Conservation (phyloP, 2,113 vertebrate genomes). For the Blennius ocellaris region DNA sequence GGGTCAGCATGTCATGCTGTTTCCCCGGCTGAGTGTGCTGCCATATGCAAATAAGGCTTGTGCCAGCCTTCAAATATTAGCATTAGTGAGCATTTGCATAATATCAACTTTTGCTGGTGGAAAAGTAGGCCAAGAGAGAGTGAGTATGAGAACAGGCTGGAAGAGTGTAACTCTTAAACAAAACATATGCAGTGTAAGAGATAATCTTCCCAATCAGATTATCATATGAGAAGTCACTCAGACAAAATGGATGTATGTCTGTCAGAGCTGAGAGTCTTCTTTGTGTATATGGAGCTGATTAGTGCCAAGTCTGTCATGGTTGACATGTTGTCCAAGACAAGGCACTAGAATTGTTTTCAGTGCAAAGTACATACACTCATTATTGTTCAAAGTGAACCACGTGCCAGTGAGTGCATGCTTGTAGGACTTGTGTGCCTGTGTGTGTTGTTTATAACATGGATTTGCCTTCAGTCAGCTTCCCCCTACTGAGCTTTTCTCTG, state of each 20-base stretch:
- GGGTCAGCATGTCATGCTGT: slow-evolving; percentile 69
- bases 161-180: neutral
- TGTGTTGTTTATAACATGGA: slow-evolving; percentile 20
- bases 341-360: slow-evolving; percentile 4
- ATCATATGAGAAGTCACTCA: slow-evolving; percentile 11
- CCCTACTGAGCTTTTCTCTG: slow-evolving; percentile 47
- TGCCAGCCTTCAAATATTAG: slow-evolving; percentile 69
- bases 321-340: neutral
- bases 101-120: slow-evolving; percentile 60
- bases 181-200: neutral
- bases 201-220: neutral
- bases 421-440: neutral
- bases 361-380: neutral
- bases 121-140: slow-evolving; percentile 46
- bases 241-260: neutral
- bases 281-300: no score
- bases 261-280: neutral
- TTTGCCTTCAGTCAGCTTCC: slow-evolving; percentile 56
- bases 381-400: neutral
- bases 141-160: neutral
- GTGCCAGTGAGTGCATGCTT: neutral
- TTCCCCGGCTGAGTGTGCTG: slow-evolving; percentile 60
- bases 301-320: neutral
- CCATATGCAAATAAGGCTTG: slow-evolving; percentile 71
- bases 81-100: slow-evolving; percentile 67